Evolutionary conservation across 2,888 invertebrate species (phyloP).

Genomic region (Druceiella hillmani): DNA sequence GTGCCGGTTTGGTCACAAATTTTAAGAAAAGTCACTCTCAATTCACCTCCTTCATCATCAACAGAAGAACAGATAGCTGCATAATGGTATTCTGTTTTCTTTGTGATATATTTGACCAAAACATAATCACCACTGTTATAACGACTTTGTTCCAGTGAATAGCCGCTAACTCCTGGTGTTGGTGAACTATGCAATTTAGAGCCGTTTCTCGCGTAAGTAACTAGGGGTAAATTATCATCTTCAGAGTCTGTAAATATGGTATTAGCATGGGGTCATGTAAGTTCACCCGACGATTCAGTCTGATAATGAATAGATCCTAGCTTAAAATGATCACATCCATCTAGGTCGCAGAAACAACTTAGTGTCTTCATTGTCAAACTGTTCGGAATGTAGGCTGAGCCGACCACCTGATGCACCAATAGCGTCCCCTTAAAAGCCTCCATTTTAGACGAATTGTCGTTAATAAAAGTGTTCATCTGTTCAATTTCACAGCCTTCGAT

Average conservation of each 20-base stretch:
- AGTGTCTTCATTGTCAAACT: conserved; percentile 23
- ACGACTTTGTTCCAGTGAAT: too few species aligned
- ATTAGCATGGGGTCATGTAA: neutral
- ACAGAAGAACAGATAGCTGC: too few species aligned
- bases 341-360: conserved; percentile 23
- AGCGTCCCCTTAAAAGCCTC: conserved; percentile 24
- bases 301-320: conserved; percentile 12
- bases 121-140: too few species aligned
- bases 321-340: conserved; percentile 17
- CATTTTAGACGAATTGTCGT: conserved; percentile 17
- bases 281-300: conserved; percentile 11
- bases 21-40: too few species aligned
- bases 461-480: conserved; percentile 19
- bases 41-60: too few species aligned
- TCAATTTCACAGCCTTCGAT: conserved; percentile 24
- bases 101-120: too few species aligned
- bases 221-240: too few species aligned
- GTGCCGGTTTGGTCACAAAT: too few species aligned
- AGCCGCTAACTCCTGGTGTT: too few species aligned
- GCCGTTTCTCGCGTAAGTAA: too few species aligned
- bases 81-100: too few species aligned
- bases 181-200: too few species aligned
- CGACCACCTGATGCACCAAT: conserved; percentile 23
- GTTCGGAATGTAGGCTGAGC: conserved; percentile 19
- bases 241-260: conserved; percentile 6